phyloP scores from a whole-genome alignment of 1,140 invertebrate species.

The Homalodisca vitripennis region DNA sequence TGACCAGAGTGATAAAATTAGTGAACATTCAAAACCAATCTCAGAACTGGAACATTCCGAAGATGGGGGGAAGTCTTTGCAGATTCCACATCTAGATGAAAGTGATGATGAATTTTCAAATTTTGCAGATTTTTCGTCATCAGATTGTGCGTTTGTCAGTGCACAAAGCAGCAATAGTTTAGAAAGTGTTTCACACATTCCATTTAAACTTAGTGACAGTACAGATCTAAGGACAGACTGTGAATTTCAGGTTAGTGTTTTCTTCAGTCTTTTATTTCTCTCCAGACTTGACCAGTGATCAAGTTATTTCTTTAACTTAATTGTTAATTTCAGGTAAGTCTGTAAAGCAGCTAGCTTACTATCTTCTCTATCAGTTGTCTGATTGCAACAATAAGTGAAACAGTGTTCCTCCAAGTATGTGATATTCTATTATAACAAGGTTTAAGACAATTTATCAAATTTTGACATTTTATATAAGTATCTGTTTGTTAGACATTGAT shows the following conservation, averaged over 20 bases:
- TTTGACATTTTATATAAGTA: no score
- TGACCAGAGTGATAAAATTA: neutral
- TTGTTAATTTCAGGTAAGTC: no score
- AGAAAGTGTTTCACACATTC: neutral
- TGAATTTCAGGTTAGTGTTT: slow-evolving; percentile 8
- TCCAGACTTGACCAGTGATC: no score
- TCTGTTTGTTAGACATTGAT: no score
- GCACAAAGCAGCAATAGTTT: slow-evolving; percentile 19
- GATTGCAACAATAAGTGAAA: no score
- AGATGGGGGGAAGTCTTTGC: neutral
- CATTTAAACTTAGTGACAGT: slow-evolving; percentile 5
- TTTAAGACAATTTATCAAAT: no score
- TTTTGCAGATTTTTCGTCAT: slow-evolving; percentile 25
- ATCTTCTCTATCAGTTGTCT: no score
- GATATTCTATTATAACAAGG: no score
- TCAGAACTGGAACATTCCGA: neutral
- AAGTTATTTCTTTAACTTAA: no score
- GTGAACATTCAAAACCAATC: slow-evolving; percentile 8
- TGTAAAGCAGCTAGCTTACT: no score
- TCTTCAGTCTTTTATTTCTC: no score
- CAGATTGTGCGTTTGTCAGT: slow-evolving; percentile 23
- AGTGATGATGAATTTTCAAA: slow-evolving; percentile 25
- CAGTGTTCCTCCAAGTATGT: no score
- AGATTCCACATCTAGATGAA: slow-evolving; percentile 1
- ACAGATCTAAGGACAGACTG: slow-evolving; percentile 19